Evolutionary conservation across 2,797 vertebrate species (phyloP).

Genomic region (Sciurus vulgaris): DNA sequence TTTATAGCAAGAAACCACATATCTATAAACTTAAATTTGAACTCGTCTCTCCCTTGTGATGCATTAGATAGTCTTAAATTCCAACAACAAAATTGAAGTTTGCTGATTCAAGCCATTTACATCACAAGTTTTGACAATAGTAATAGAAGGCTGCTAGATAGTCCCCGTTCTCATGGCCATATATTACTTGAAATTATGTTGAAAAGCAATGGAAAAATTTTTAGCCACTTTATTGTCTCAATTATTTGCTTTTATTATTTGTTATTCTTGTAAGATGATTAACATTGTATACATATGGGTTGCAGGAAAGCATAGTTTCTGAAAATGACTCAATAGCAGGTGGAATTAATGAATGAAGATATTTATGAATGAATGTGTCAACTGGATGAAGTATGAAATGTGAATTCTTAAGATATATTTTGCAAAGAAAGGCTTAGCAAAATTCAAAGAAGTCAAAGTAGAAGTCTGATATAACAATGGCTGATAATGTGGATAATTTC

Average conservation of each 20-base stretch:
- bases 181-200: constrained; percentile 55
- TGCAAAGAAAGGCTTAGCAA: not conserved
- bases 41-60: constrained; percentile 3
- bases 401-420: not conserved
- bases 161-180: not conserved
- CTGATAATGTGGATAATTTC: not conserved
- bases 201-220: not conserved
- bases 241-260: constrained; percentile 39
- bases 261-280: not conserved
- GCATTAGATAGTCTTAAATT: constrained; percentile 34
- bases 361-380: not conserved
- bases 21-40: constrained; percentile 58
- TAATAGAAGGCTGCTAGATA: not conserved
- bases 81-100: not conserved
- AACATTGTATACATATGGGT: not conserved
- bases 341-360: constrained; percentile 15
- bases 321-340: not conserved
- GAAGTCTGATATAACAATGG: not conserved
- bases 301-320: not conserved
- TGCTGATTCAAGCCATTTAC: not conserved
- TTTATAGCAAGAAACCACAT: not conserved
- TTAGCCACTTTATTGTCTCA: not conserved
- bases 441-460: constrained; percentile 47
- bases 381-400: not conserved
- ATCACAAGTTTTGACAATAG: not conserved